Percentiles rank a stretch among this genome's conserved stretches.
Conservation (phyloP, 2,888 invertebrate species). For the Aphidius colemani region DNA sequence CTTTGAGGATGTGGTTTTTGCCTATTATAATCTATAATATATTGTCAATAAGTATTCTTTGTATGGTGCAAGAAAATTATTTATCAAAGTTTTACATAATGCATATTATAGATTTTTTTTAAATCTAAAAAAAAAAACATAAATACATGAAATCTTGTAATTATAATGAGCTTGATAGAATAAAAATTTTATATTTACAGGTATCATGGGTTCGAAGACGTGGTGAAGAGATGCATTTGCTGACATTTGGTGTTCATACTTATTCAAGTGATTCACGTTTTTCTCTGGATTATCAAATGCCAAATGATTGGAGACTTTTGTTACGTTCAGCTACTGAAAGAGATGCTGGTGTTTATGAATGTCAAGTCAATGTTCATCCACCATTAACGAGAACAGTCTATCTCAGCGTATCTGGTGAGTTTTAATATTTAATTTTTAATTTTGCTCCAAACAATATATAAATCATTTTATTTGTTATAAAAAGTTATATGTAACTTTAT, state of each 20-base stretch:
- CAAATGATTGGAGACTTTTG: slow-evolving; percentile 78
- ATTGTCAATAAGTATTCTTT: too few species aligned
- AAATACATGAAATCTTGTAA: too few species aligned
- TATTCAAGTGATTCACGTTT: slow-evolving; percentile 66
- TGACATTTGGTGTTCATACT: slow-evolving; percentile 52
- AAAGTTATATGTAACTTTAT: too few species aligned
- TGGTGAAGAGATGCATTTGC: slow-evolving; percentile 52
- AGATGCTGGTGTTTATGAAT: slow-evolving; percentile 80
- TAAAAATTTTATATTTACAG: slow-evolving; percentile 34
- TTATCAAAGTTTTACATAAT: too few species aligned
- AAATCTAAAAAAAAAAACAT: too few species aligned
- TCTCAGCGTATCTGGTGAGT: slow-evolving; percentile 75
- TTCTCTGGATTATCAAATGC: slow-evolving; percentile 71
- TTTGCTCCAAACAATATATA: too few species aligned
- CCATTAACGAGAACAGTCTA: slow-evolving; percentile 73
- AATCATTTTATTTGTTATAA: too few species aligned
- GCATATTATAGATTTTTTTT: too few species aligned
- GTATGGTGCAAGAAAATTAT: too few species aligned
- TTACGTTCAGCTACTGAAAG: slow-evolving; percentile 75
- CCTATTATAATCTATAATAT: too few species aligned
- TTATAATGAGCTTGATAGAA: neutral
- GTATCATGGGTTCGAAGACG: slow-evolving; percentile 56
- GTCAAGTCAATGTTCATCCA: slow-evolving; percentile 80
- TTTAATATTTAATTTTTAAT: neutral
- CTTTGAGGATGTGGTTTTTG: too few species aligned